These are phyloP conservation scores for Agrotis exclamationis DNA, from an alignment of 2,888 invertebrate genomes.

Conservation along the genomic window DNA sequence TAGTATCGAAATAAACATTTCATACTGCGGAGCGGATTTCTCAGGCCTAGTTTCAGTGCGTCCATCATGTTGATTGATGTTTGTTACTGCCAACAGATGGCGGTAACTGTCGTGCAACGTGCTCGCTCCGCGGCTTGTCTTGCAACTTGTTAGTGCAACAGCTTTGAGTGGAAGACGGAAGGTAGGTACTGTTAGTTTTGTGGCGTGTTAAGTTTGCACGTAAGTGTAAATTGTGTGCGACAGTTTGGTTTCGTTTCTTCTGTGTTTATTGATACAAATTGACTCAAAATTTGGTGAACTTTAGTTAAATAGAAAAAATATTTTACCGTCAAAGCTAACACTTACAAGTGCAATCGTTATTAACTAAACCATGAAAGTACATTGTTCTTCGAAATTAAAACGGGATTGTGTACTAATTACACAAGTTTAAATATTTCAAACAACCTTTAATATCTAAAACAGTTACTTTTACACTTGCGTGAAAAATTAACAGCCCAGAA, in stretches of 20 bases:
- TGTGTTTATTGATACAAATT: neutral
- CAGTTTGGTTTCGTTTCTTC: neutral
- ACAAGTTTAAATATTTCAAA: conserved; percentile 10
- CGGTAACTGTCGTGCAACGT: conserved; percentile 56
- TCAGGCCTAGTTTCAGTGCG: conserved; percentile 62
- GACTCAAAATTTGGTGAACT: neutral
- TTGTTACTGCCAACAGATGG: conserved; percentile 45
- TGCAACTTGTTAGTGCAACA: conserved; percentile 52
- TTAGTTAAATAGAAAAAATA: neutral
- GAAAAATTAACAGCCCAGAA: conserved; percentile 60
- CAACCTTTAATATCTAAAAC: conserved; percentile 34
- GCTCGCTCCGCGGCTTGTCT: conserved; percentile 22
- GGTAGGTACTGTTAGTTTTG: conserved; percentile 30
- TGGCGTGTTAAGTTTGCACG: conserved; percentile 21
- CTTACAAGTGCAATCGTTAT: neutral
- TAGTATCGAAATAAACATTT: conserved; percentile 59
- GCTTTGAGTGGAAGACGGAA: conserved; percentile 30
- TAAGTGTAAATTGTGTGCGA: conserved; percentile 6
- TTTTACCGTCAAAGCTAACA: no score
- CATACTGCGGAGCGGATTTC: conserved; percentile 58
- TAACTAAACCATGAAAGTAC: conserved; percentile 28
- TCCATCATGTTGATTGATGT: conserved; percentile 71
- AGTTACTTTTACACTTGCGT: conserved; percentile 55
- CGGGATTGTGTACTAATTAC: conserved; percentile 12
- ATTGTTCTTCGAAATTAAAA: conserved; percentile 44